Evolutionary conservation across 35 echinoderm and acorn worm species (phyloP).

Genomic region (Holothuria glaberrima): DNA sequence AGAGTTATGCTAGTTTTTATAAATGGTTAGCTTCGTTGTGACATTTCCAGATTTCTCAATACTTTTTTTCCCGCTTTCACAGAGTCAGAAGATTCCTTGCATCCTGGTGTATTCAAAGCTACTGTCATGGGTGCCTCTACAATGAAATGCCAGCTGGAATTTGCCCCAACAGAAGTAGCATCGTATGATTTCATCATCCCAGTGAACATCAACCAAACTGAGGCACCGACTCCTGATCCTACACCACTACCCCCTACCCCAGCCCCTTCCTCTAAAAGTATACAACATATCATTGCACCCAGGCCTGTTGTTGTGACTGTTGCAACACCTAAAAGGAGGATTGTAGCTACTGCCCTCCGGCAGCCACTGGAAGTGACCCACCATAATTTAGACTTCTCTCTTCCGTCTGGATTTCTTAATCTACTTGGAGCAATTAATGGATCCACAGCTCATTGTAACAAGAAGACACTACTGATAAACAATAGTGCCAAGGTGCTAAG

Average conservation of each 20-base stretch:
- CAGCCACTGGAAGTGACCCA: conserved; percentile 88
- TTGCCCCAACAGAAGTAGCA: conserved; percentile 94
- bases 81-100: conserved; percentile 93
- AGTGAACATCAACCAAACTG: conserved; percentile 95
- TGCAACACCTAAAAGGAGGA: conserved; percentile 82
- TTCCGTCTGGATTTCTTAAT: conserved; percentile 91
- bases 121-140: conserved; percentile 74
- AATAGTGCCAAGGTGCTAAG: conserved; percentile 84
- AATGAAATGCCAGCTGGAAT: conserved; percentile 78
- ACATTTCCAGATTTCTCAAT: background rate
- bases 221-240: conserved; percentile 81
- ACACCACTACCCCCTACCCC: conserved; percentile 92
- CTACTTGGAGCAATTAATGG: conserved; percentile 19
- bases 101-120: conserved; percentile 89
- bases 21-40: too few species aligned
- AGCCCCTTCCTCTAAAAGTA: conserved; percentile 91
- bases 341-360: conserved; percentile 88
- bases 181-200: conserved; percentile 83
- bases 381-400: conserved; percentile 78
- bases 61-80: conserved; percentile 15
- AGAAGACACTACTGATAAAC: conserved; percentile 80
- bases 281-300: conserved; percentile 93
- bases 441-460: conserved; percentile 17
- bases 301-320: conserved; percentile 82
- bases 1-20: too few species aligned